Conservation (phyloP, 2,797 vertebrate genomes). For the Pempheris klunzingeri region DNA sequence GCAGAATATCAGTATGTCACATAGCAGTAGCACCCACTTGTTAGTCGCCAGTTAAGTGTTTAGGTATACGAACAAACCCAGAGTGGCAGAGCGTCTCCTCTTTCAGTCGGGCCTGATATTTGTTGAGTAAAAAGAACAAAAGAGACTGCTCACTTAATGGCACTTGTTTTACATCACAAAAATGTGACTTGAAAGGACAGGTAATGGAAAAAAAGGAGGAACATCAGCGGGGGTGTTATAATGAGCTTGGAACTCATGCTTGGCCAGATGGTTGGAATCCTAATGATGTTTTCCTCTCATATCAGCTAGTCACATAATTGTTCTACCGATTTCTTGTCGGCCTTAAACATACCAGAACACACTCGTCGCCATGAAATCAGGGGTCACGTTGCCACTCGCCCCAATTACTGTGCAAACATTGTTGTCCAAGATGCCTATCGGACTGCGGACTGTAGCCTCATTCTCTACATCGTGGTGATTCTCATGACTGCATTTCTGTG, state of each 20-base stretch:
- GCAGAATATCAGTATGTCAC: not conserved
- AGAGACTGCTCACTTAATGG: not conserved
- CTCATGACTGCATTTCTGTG: not conserved
- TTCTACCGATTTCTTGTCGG: constrained; percentile 8
- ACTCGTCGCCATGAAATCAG: not conserved
- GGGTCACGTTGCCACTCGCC: not conserved
- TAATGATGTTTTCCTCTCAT: not conserved
- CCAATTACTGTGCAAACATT: not conserved
- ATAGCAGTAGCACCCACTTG: not conserved
- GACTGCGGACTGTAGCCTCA: not conserved
- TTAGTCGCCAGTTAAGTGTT: not conserved
- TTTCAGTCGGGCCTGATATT: not conserved
- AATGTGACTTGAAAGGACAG: not conserved
- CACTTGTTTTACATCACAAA: not conserved
- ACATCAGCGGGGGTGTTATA: not conserved
- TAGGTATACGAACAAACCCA: not conserved
- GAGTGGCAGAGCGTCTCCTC: not conserved
- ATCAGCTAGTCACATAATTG: constrained; percentile 6
- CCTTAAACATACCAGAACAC: not conserved
- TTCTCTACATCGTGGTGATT: constrained; percentile 15
- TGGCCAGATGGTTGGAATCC: not conserved
- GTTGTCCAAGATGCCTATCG: not conserved
- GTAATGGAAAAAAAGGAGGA: not conserved
- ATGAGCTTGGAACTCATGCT: not conserved
- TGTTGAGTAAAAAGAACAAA: not conserved